A percentile compares a stretch with the other conserved stretches of the same genome.
These are phyloP conservation scores for Mesembrinibis cayennensis DNA, from an alignment of 2,113 vertebrate genomes.

Conservation along the genomic window DNA sequence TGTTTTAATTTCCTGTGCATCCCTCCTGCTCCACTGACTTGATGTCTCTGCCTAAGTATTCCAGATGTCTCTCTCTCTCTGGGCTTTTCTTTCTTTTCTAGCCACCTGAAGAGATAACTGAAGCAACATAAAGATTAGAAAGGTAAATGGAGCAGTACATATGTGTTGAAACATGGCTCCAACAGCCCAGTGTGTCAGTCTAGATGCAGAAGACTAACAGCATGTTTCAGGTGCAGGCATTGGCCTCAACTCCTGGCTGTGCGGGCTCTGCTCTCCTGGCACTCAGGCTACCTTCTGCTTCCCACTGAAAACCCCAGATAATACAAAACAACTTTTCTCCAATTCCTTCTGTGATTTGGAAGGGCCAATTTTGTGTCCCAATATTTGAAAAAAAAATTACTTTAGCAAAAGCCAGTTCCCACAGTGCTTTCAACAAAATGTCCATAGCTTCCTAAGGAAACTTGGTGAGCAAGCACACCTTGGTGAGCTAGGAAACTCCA, in stretches of 20 bases:
- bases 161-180: background rate
- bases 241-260: background rate
- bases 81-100: background rate
- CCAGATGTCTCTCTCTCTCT: background rate
- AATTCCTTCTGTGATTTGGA: background rate
- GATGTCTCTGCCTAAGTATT: background rate
- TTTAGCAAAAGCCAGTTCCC: background rate
- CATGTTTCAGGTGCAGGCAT: rapidly evolving
- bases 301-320: background rate
- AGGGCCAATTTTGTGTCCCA: background rate
- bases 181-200: background rate
- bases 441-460: background rate
- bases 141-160: background rate
- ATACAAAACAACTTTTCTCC: background rate
- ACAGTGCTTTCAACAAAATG: background rate
- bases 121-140: background rate
- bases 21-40: background rate
- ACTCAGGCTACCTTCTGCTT: background rate
- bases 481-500: background rate
- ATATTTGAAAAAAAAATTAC: background rate
- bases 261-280: background rate
- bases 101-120: background rate
- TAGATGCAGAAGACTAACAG: background rate
- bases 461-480: background rate
- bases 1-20: background rate